These are phyloP conservation scores for Pemphigus obesinymphae DNA, from an alignment of 1,140 invertebrate species.

Conservation along the genomic window DNA sequence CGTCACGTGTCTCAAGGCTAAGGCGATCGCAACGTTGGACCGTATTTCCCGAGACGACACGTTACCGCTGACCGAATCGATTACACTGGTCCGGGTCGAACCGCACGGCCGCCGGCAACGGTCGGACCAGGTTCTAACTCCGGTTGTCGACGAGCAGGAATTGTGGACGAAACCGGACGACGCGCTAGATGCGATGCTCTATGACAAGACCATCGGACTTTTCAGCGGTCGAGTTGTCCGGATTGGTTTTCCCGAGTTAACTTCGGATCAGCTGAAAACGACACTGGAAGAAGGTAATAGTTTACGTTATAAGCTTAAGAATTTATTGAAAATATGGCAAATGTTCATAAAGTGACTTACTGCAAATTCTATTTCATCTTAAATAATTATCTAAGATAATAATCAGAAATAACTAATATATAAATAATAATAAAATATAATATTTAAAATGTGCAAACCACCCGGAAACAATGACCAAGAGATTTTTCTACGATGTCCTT, in stretches of 20 bases:
- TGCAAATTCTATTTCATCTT: too few species aligned
- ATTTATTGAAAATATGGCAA: too few species aligned
- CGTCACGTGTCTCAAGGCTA: conserved; percentile 64
- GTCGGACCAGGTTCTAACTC: conserved; percentile 58
- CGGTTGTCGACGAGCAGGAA: conserved; percentile 57
- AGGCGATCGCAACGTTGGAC: conserved; percentile 67
- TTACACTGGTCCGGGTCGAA: conserved; percentile 53
- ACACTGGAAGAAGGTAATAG: conserved; percentile 68
- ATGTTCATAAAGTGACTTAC: too few species aligned
- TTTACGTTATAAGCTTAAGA: too few species aligned
- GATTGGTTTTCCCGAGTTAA: conserved; percentile 66
- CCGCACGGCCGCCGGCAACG: neutral
- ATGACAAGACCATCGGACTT: conserved; percentile 64
- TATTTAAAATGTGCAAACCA: too few species aligned
- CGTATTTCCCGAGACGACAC: conserved; percentile 49
- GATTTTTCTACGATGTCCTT: too few species aligned
- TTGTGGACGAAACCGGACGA: conserved; percentile 54
- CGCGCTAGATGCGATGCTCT: conserved; percentile 62
- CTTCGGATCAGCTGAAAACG: conserved; percentile 61
- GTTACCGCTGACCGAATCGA: conserved; percentile 52
- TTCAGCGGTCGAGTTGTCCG: conserved; percentile 70
- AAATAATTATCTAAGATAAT: neutral
- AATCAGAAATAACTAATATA: too few species aligned
- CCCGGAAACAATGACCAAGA: too few species aligned
- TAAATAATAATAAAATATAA: too few species aligned